A percentile compares a stretch with the other conserved stretches of the same genome.
Conservation (phyloP, 2,113 vertebrate genomes). For the Oostethus manadensis region DNA sequence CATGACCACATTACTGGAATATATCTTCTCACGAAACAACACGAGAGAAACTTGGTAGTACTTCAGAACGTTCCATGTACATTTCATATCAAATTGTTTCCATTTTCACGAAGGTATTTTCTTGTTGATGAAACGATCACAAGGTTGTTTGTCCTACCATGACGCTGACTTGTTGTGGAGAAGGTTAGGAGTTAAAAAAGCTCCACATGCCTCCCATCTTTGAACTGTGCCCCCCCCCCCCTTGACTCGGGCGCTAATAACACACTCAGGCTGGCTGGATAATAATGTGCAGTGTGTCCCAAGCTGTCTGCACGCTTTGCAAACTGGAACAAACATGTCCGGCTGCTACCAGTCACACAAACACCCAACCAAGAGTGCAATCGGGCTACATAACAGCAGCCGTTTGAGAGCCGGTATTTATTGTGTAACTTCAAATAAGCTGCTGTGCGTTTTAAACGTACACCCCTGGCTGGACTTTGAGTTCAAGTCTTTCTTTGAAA, state of each 20-base stretch:
- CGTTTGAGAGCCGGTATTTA: background rate
- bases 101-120: background rate
- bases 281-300: slow-evolving; percentile 35
- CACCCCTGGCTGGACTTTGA: background rate
- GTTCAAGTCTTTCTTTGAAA: too few relatives aligned
- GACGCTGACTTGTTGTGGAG: background rate
- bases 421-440: background rate
- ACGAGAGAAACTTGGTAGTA: too few relatives aligned
- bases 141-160: background rate
- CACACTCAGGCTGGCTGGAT: slow-evolving; percentile 24
- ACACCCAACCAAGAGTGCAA: background rate
- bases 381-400: background rate
- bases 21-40: too few relatives aligned
- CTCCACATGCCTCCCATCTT: background rate
- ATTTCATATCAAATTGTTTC: too few relatives aligned
- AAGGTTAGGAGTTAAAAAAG: background rate
- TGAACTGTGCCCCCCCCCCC: slow-evolving; percentile 21
- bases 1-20: too few relatives aligned
- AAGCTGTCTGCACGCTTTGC: slow-evolving; percentile 21
- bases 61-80: too few relatives aligned
- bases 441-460: too few relatives aligned
- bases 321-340: slow-evolving; percentile 52
- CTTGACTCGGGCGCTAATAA: slow-evolving; percentile 37
- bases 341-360: slow-evolving; percentile 19
- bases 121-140: background rate